Conservation (phyloP, 2,113 vertebrate genomes). For the Heteronetta atricapilla region DNA sequence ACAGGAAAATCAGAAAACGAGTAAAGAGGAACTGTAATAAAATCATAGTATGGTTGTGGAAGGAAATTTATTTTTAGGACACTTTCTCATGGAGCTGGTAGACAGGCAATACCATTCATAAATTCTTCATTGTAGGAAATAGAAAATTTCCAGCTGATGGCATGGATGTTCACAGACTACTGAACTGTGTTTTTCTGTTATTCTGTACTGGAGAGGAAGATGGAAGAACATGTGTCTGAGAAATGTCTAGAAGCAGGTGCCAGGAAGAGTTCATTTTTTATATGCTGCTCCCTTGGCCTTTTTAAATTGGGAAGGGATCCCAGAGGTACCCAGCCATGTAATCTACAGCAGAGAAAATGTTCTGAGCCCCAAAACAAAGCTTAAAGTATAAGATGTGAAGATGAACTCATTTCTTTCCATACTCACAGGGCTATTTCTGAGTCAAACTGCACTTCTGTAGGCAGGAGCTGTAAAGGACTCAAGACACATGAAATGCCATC, state of each 20-base stretch:
- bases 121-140: background rate
- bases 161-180: background rate
- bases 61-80: background rate
- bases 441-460: background rate
- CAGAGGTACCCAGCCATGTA: slow-evolving; percentile 34
- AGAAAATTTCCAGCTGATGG: background rate
- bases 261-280: slow-evolving; percentile 37
- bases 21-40: background rate
- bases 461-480: background rate
- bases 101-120: background rate
- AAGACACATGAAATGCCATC: background rate
- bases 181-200: background rate
- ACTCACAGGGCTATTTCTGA: slow-evolving; percentile 14
- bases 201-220: background rate
- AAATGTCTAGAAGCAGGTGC: slow-evolving; percentile 10
- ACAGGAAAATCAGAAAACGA: background rate
- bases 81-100: background rate
- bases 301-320: slow-evolving; percentile 48
- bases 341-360: slow-evolving; percentile 27
- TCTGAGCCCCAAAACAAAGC: slow-evolving; percentile 28
- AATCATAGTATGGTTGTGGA: background rate
- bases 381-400: slow-evolving; percentile 29
- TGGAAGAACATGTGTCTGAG: background rate
- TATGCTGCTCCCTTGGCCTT: slow-evolving; percentile 25
- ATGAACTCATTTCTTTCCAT: slow-evolving; percentile 36